These are phyloP conservation scores for Leptocoma aspasia DNA, from an alignment of 2,113 vertebrate genomes.

Conservation along the genomic window DNA sequence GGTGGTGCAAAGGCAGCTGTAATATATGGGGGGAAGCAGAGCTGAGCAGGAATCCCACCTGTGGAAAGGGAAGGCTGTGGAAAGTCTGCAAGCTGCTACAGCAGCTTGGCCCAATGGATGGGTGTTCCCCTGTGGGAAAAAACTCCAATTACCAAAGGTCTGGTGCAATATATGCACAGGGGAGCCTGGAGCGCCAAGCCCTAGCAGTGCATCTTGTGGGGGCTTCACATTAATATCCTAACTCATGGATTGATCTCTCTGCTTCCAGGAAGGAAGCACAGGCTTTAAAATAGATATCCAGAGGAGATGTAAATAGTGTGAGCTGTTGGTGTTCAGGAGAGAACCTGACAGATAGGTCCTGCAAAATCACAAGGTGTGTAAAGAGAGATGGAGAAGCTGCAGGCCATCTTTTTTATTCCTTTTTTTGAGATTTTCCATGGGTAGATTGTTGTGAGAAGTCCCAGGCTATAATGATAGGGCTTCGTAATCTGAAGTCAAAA, in stretches of 20 bases:
- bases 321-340: background rate
- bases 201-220: background rate
- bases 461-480: fast-evolving
- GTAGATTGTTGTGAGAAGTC: background rate
- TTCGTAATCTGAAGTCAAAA: background rate
- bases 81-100: background rate
- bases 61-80: background rate
- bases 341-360: background rate
- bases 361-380: background rate
- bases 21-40: background rate
- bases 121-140: background rate
- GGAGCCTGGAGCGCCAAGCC: background rate
- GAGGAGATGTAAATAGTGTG: background rate
- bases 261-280: background rate
- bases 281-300: background rate
- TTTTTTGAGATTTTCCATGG: background rate
- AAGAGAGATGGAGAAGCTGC: background rate
- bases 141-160: background rate
- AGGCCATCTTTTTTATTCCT: background rate
- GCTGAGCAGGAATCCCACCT: background rate
- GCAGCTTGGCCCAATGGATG: background rate
- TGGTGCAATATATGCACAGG: background rate
- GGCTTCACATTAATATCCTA: background rate
- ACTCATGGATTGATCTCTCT: background rate
- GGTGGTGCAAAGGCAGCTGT: background rate